Conservation (phyloP, 2,888 invertebrate species). For the Cantharis rufa region DNA sequence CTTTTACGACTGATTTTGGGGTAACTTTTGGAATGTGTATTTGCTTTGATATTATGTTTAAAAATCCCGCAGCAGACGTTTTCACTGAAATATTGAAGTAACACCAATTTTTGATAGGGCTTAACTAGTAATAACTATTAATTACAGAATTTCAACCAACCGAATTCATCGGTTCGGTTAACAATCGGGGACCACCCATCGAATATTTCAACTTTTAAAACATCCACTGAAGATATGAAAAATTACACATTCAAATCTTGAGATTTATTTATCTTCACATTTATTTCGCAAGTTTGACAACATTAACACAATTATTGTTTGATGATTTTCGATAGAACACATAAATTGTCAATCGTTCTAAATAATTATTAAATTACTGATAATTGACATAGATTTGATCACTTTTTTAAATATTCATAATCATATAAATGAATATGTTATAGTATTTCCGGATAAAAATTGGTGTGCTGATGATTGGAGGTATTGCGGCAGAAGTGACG, state of each 20-base stretch:
- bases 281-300: too few relatives aligned
- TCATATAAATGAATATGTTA: too few relatives aligned
- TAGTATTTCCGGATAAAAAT: too few relatives aligned
- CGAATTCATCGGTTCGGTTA: neutral
- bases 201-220: neutral
- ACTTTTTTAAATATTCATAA: too few relatives aligned
- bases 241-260: neutral
- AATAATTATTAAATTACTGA: too few relatives aligned
- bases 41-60: neutral
- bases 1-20: neutral
- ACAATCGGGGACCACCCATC: neutral
- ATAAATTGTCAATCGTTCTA: too few relatives aligned
- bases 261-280: too few relatives aligned
- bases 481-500: too few relatives aligned
- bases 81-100: neutral
- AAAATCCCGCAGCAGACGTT: neutral
- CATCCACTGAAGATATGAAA: neutral
- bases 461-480: too few relatives aligned
- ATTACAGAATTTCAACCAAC: slow-evolving; percentile 1
- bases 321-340: too few relatives aligned
- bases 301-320: too few relatives aligned
- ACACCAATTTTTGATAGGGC: neutral
- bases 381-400: too few relatives aligned
- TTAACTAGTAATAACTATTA: neutral
- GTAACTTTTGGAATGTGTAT: neutral